phyloP scores from a whole-genome alignment of 2,113 vertebrate genomes.

The Fulmarus glacialis region DNA sequence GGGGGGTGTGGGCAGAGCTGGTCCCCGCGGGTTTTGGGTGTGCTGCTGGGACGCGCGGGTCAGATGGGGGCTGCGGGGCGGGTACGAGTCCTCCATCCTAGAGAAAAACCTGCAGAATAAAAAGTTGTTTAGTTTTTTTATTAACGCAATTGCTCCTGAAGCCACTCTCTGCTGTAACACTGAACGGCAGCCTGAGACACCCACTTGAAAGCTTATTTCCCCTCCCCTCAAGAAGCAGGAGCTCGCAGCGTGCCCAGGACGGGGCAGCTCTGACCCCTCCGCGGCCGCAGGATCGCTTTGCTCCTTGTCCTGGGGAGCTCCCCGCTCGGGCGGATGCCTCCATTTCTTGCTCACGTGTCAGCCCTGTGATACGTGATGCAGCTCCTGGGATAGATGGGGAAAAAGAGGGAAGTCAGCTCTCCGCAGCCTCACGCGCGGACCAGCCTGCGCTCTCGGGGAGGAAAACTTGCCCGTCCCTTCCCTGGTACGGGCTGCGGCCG shows the following conservation, averaged over 20 bases:
- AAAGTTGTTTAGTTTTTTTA: neutral
- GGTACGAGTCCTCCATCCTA: neutral
- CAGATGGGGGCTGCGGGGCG: neutral
- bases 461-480: neutral
- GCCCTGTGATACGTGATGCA: neutral
- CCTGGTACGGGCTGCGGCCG: neutral
- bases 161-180: neutral
- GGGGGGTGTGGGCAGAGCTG: neutral
- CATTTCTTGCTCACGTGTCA: neutral
- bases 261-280: neutral
- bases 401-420: neutral
- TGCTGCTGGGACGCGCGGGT: neutral
- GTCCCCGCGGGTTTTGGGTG: neutral
- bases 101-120: neutral
- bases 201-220: neutral
- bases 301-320: neutral
- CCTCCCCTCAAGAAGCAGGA: neutral
- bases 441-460: accelerated
- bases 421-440: accelerated
- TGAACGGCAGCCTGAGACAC: neutral
- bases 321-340: neutral
- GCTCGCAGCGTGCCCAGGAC: neutral
- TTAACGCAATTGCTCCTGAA: neutral
- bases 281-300: neutral
- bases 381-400: neutral